Conservation (phyloP, 2,797 vertebrate species). For the Phataginus tricuspis region DNA sequence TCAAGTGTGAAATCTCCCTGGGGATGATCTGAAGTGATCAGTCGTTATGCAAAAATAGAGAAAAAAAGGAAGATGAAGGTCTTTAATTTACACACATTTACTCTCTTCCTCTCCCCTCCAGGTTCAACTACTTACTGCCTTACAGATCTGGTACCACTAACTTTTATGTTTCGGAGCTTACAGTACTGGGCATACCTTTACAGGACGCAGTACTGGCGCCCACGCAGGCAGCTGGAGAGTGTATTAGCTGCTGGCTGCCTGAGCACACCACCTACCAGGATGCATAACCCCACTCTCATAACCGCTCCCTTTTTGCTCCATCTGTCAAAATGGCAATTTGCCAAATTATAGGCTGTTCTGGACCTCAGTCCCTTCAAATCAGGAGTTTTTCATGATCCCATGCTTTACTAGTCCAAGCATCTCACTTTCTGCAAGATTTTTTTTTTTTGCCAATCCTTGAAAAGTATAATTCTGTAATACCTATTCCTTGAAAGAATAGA, state of each 20-base stretch:
- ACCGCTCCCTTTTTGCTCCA: conserved; percentile 72
- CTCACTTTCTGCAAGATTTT: not conserved
- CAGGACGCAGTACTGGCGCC: not conserved
- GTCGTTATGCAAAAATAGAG: not conserved
- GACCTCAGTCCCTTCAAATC: not conserved
- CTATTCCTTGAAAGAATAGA: not conserved
- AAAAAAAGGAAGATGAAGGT: not conserved
- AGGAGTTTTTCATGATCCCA: not conserved
- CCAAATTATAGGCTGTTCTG: conserved; percentile 66
- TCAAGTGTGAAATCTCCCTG: not conserved
- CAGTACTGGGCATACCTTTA: not conserved
- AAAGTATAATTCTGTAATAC: not conserved
- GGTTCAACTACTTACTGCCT: not conserved
- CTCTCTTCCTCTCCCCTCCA: not conserved
- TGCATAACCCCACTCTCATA: not conserved
- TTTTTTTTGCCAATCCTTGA: not conserved
- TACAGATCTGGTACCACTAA: not conserved
- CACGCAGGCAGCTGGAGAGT: conserved; percentile 32
- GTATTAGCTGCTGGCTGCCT: conserved; percentile 45
- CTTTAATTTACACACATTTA: not conserved
- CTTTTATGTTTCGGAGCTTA: not conserved
- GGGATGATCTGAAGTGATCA: not conserved
- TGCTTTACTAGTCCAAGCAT: not conserved
- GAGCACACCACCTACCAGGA: not conserved
- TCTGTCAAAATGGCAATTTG: conserved; percentile 76